Conservation (phyloP, 2,888 invertebrate genomes). For the Nineta flava region DNA sequence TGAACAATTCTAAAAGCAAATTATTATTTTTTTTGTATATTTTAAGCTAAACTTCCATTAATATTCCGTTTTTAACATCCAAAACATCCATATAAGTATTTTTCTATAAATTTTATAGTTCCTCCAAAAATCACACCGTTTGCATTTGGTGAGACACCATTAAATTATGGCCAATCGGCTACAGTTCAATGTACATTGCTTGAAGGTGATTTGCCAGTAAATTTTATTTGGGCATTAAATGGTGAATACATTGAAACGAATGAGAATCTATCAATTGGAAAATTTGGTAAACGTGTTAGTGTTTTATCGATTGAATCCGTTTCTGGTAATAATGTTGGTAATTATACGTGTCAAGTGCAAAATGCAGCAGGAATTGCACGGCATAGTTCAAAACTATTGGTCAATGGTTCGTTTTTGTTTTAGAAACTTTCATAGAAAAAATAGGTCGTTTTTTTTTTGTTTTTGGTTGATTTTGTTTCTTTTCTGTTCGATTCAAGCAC, state of each 20-base stretch:
- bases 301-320: conserved; percentile 38
- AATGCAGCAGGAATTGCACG: conserved; percentile 37
- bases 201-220: conserved; percentile 44
- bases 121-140: conserved; percentile 37
- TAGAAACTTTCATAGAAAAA: not conserved
- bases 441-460: not conserved
- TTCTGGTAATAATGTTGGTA: conserved; percentile 39
- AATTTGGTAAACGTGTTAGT: conserved; percentile 36
- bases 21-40: not conserved
- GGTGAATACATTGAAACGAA: conserved; percentile 32
- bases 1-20: conserved; percentile 9
- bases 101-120: conserved; percentile 33
- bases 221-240: conserved; percentile 43
- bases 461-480: conserved; percentile 1
- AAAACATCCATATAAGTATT: conserved; percentile 39
- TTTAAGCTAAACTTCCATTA: too few relatives aligned
- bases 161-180: conserved; percentile 42
- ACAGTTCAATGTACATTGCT: conserved; percentile 41
- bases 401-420: conserved; percentile 34
- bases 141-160: conserved; percentile 40
- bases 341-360: conserved; percentile 41
- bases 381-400: conserved; percentile 33
- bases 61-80: conserved; percentile 37
- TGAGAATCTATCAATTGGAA: conserved; percentile 43
- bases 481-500: not conserved